Evolutionary conservation across 2,888 invertebrate species (phyloP), one percentile per base, ranked within the genome.

Genomic region (Pammene aurita): DNA sequence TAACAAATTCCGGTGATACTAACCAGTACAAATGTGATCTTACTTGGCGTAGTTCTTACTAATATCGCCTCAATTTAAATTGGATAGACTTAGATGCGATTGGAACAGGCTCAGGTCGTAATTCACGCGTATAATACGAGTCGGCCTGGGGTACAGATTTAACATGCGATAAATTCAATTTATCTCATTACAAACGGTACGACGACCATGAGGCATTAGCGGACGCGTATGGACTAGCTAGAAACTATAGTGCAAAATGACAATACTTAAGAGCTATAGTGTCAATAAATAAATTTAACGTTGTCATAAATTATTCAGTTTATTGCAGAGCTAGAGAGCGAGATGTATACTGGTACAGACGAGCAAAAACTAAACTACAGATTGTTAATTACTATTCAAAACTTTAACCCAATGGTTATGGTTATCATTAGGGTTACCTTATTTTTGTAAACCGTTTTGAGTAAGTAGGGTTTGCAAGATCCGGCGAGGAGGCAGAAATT

Each of bases 121-220:
- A 79, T 75, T 84, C 74, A 80, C 77, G 73, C 72, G 76, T 66
- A 80, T 81, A 82, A 80, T 83, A 79, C 77, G 81, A 78, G 77
- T 76, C 78, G 78, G 77, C 77, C 78, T 77, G 79, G 77, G 74
- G 80, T 78, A 77, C 78, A 82, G 85, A 86, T 86, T 79, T 83
- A 82, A 84, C 80, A 80, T 77, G 75, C 81, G 84, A 86, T 87
- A 86, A 84, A 83, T 83, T 80, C 78, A 82, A 86, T 86, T 82
- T 85, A 88, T 86, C 84, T 86, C 83, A 81, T 83, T 81, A 82
- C 74, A 77, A 79, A 75, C 72, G 78, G 78, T 78, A 41, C 83
- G 84, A 85, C 80, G 75, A 14, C 13, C 14, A n/a, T 44, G 35
- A 67, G 38, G 44, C 41, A 66, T 66, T 66, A 68, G 41, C 57